A percentile compares a stretch with the other conserved stretches of the same genome.
These are phyloP conservation scores for Thyatira batis DNA, from an alignment of 2,888 invertebrate genomes.

Conservation along the genomic window DNA sequence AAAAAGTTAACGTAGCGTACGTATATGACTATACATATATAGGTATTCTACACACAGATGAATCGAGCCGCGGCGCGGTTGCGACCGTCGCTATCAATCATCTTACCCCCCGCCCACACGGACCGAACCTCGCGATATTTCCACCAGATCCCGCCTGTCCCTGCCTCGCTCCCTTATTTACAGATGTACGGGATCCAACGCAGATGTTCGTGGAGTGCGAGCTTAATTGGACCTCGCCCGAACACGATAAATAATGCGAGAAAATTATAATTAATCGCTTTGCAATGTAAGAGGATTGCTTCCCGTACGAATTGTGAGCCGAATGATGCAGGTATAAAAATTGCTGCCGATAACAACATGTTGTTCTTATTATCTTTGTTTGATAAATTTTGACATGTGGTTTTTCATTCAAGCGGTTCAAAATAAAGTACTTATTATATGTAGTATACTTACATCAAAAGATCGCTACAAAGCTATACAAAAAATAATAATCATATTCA, in stretches of 20 bases:
- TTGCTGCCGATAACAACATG: too few relatives aligned
- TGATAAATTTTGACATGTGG: too few relatives aligned
- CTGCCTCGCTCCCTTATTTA: conserved; percentile 24
- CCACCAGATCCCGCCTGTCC: conserved; percentile 30
- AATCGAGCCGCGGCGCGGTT: conserved; percentile 1
- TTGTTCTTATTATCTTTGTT: too few relatives aligned
- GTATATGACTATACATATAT: background rate
- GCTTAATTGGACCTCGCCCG: conserved; percentile 38
- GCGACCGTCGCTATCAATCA: conserved; percentile 7
- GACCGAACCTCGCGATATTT: conserved; percentile 3
- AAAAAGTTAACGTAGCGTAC: background rate
- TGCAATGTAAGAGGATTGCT: conserved; percentile 21
- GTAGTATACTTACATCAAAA: too few relatives aligned
- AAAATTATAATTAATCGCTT: conserved; percentile 33
- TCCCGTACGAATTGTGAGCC: conserved; percentile 2
- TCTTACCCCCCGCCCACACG: conserved; percentile 4
- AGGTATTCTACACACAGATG: background rate
- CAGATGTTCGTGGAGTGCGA: conserved; percentile 36
- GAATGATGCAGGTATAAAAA: background rate
- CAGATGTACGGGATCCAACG: conserved; percentile 22
- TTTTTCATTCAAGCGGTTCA: too few relatives aligned
- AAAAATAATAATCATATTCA: too few relatives aligned
- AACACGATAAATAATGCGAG: conserved; percentile 34
- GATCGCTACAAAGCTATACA: too few relatives aligned
- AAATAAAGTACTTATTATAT: too few relatives aligned